Evolutionary conservation across 1,140 invertebrate species (phyloP).

Genomic region (Leptonema lineaticorne): DNA sequence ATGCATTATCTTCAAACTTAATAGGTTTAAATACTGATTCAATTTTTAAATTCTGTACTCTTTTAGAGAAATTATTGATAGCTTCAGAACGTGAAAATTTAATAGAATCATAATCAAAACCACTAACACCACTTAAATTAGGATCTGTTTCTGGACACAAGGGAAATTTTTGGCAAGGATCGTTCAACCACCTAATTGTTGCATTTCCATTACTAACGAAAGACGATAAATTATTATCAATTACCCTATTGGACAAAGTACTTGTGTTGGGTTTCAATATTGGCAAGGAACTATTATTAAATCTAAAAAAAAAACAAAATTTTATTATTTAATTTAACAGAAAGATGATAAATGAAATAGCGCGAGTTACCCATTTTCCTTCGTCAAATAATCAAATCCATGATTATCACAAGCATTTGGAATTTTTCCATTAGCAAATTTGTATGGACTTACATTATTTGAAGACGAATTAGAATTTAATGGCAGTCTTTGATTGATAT

Average conservation of each 20-base stretch:
- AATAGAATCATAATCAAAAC: slow-evolving; percentile 10
- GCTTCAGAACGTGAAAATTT: slow-evolving; percentile 19
- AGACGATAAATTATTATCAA: slow-evolving; percentile 13
- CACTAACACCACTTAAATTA: slow-evolving; percentile 39
- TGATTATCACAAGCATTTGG: neutral
- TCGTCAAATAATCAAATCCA: neutral
- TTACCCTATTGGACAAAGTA: neutral
- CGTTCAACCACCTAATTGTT: slow-evolving; percentile 56
- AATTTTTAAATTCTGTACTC: neutral
- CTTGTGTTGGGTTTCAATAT: neutral
- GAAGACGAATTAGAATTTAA: neutral
- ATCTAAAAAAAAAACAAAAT: no score
- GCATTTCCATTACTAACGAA: slow-evolving; percentile 46
- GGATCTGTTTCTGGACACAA: slow-evolving; percentile 49
- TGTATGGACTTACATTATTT: neutral
- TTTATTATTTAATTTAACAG: no score
- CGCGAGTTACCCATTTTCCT: neutral
- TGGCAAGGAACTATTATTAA: neutral
- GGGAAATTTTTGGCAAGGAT: slow-evolving; percentile 48
- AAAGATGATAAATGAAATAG: no score
- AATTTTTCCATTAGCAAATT: slow-evolving; percentile 4
- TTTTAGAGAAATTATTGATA: slow-evolving; percentile 5
- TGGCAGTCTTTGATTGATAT: neutral
- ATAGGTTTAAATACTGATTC: slow-evolving; percentile 34
- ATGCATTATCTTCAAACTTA: slow-evolving; percentile 17